phyloP scores from a whole-genome alignment of 1,140 invertebrate species.

The Panagrolaimus sp. region DNA sequence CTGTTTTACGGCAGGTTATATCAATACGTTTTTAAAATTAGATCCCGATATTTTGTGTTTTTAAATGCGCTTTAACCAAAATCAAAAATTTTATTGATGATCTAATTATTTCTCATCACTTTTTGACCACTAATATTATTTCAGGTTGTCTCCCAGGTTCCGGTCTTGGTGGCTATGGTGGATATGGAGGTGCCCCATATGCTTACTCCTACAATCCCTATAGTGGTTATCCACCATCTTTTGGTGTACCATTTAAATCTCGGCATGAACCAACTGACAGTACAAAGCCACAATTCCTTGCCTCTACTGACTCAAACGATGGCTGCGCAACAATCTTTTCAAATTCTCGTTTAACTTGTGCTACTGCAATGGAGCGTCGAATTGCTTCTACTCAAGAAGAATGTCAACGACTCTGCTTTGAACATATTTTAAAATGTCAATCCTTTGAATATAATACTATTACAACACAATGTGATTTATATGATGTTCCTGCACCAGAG shows the following conservation, averaged over 20 bases:
- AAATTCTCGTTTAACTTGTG: constrained; percentile 1
- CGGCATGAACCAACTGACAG: neutral
- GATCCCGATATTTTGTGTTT: too few species aligned
- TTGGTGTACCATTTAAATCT: constrained; percentile 5
- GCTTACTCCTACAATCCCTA: constrained; percentile 4
- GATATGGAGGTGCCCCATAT: neutral
- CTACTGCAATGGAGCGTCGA: neutral
- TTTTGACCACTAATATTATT: too few species aligned
- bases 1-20: too few species aligned
- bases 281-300: neutral
- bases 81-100: too few species aligned
- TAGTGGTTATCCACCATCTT: neutral
- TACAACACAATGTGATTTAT: neutral
- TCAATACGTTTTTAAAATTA: too few species aligned
- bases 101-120: too few species aligned
- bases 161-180: neutral
- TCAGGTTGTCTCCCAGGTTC: constrained; percentile 1
- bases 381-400: neutral
- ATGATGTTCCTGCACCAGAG: neutral
- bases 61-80: too few species aligned
- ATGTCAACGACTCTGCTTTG: constrained; percentile 1
- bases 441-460: neutral
- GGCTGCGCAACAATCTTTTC: neutral
- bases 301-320: neutral
- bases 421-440: constrained; percentile 9